Evolutionary conservation across 2,888 invertebrate species (phyloP).

Genomic region (Ennomos erosarius): DNA sequence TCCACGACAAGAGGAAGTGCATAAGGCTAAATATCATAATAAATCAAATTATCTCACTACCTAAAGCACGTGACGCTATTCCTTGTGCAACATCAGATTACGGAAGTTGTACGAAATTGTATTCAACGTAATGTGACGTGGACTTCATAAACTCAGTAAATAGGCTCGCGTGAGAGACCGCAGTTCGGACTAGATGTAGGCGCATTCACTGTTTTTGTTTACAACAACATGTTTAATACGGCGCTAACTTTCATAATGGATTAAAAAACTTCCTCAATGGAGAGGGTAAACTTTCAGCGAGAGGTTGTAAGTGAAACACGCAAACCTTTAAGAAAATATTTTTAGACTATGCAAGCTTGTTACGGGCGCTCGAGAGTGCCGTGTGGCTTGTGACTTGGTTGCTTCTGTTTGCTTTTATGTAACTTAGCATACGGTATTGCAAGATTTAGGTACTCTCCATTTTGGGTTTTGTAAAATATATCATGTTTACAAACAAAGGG

Average conservation of each 20-base stretch:
- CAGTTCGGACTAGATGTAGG: conserved; percentile 37
- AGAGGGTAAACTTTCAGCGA: conserved; percentile 41
- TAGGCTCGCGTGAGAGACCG: conserved; percentile 40
- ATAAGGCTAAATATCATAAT: too few species aligned
- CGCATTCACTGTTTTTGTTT: conserved; percentile 37
- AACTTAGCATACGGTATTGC: too few species aligned
- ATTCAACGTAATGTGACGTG: conserved; percentile 22
- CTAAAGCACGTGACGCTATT: conserved; percentile 1
- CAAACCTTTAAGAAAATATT: conserved; percentile 29
- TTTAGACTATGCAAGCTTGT: conserved; percentile 9
- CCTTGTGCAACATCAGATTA: conserved; percentile 3
- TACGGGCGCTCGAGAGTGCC: not conserved
- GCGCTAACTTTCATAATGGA: conserved; percentile 52
- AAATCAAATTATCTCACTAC: too few species aligned
- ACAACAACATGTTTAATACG: conserved; percentile 37
- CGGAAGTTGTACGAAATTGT: conserved; percentile 5
- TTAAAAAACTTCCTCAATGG: conserved; percentile 56
- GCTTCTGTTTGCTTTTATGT: conserved; percentile 10
- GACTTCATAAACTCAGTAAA: conserved; percentile 21
- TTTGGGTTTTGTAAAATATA: too few species aligned
- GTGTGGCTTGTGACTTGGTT: not conserved
- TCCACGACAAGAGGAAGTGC: too few species aligned
- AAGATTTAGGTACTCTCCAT: too few species aligned
- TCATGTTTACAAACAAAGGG: too few species aligned
- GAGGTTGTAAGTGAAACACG: conserved; percentile 39